These are phyloP conservation scores for Dioctria linearis DNA, from an alignment of 2,888 invertebrate species.

Conservation along the genomic window DNA sequence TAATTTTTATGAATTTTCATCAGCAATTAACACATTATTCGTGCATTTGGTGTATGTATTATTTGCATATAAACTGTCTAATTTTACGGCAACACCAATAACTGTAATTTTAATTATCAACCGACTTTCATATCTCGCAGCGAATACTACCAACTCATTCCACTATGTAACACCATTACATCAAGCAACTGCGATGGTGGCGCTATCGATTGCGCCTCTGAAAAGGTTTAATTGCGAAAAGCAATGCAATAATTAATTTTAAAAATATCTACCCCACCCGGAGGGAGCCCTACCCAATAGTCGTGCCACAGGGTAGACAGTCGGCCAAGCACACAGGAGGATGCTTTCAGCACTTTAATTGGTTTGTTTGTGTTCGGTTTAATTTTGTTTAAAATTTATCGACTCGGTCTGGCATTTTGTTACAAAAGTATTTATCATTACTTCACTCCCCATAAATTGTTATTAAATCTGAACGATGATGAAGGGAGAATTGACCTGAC, in stretches of 20 bases:
- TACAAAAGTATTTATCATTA: neutral
- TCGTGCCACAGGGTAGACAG: neutral
- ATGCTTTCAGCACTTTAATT: conserved; percentile 21
- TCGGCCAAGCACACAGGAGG: neutral
- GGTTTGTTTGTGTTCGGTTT: conserved; percentile 12
- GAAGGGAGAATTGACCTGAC: neutral
- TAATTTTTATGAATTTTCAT: neutral
- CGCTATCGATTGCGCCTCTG: neutral
- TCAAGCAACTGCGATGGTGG: neutral
- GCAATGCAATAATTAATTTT: conserved; percentile 24
- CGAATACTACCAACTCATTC: neutral
- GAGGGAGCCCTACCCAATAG: neutral
- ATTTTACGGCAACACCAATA: neutral
- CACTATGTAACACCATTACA: neutral
- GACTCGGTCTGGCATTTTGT: conserved; percentile 16
- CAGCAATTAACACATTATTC: conserved; percentile 11
- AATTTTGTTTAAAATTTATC: conserved; percentile 21
- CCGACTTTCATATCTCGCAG: neutral
- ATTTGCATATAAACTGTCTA: conserved; percentile 5
- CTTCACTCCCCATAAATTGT: neutral
- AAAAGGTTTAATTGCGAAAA: conserved; percentile 19
- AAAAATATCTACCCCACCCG: conserved; percentile 3
- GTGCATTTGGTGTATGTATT: neutral
- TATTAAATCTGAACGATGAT: conserved; percentile 17
- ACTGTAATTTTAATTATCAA: conserved; percentile 6